A percentile compares a stretch with the other conserved stretches of the same genome.
These are phyloP conservation scores for Drymonia ruficornis DNA, from an alignment of 2,888 invertebrate genomes.

Conservation along the genomic window DNA sequence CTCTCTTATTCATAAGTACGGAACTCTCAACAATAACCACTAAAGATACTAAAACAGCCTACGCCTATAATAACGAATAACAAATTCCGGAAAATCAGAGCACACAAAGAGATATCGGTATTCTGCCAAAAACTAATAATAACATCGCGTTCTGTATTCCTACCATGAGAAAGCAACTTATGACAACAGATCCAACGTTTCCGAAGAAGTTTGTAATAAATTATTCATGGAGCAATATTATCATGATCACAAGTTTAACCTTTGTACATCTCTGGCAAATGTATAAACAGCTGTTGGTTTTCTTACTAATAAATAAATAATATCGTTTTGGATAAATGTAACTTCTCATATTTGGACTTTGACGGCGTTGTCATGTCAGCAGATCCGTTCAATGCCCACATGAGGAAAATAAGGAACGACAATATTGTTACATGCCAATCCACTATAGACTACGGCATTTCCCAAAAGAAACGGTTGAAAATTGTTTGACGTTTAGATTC, in stretches of 20 bases:
- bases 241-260: conserved; percentile 8
- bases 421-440: too few relatives aligned
- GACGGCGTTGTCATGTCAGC: background rate
- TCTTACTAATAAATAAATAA: too few relatives aligned
- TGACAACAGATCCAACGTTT: background rate
- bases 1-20: too few relatives aligned
- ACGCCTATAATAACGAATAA: background rate
- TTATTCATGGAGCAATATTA: conserved; percentile 35
- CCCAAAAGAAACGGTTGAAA: too few relatives aligned
- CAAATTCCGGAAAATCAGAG: background rate
- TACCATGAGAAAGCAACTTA: background rate
- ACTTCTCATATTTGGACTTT: background rate
- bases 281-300: too few relatives aligned
- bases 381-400: background rate
- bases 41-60: background rate
- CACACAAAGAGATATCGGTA: background rate
- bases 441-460: too few relatives aligned
- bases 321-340: conserved; percentile 2
- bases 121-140: background rate
- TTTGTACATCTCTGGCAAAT: conserved; percentile 3
- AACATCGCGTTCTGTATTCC: background rate
- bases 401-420: too few relatives aligned
- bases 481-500: too few relatives aligned
- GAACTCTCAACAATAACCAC: too few relatives aligned
- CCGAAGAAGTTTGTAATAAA: conserved; percentile 15